Evolutionary conservation across 2,888 invertebrate species (phyloP).

Genomic region (Nyleta sp.): DNA sequence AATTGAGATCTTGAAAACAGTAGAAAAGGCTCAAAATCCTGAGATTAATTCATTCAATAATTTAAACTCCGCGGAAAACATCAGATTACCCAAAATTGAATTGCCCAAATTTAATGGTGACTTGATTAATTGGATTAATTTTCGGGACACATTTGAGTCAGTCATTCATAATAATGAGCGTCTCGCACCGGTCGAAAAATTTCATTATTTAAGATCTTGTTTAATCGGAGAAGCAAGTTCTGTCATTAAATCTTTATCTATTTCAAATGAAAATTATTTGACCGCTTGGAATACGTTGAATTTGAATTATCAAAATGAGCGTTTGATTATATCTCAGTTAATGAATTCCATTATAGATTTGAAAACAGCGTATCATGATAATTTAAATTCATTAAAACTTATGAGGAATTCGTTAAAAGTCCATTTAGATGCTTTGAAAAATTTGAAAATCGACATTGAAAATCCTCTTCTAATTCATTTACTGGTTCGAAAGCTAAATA

Average conservation of each 20-base stretch:
- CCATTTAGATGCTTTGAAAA: neutral
- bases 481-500: conserved; percentile 5
- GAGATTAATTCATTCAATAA: too few relatives aligned
- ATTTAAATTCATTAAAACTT: neutral
- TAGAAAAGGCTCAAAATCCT: too few relatives aligned
- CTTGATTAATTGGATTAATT: neutral
- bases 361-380: neutral
- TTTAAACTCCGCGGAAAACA: too few relatives aligned
- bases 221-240: conserved; percentile 20
- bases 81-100: too few relatives aligned
- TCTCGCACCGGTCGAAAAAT: conserved; percentile 1
- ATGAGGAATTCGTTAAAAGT: neutral
- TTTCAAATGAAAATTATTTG: conserved; percentile 13
- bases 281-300: conserved; percentile 2
- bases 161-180: neutral
- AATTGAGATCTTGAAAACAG: too few relatives aligned
- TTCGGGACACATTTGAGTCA: conserved; percentile 8
- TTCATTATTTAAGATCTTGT: conserved; percentile 10
- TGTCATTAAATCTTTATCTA: neutral
- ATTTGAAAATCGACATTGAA: conserved; percentile 1
- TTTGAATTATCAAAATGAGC: conserved; percentile 2
- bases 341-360: neutral
- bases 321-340: neutral
- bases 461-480: conserved; percentile 1
- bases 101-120: neutral